Evolutionary conservation across 2,888 invertebrate genomes (phyloP), one percentile per base, ranked within the genome.

Genomic region (Hemicrepidius hirtus): DNA sequence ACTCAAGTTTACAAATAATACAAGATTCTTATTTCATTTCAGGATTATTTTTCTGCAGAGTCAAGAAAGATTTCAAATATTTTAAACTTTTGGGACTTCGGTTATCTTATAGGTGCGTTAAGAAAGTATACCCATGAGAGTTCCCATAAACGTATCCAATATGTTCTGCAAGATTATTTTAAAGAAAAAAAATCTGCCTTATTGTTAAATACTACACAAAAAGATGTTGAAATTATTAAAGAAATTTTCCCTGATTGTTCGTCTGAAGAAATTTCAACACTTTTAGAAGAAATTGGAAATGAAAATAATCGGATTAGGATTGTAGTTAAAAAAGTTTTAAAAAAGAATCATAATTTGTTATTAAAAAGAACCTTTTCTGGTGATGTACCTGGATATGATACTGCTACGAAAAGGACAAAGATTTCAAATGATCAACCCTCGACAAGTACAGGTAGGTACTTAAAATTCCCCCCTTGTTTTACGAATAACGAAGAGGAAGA

Each of bases 131-230:
- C 37, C 0, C n/a, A 64, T 1, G 46, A 53, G 6, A 37, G 41
- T 9, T 18, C 50, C 3, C 24, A 20, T 7, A 32, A 50, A 24
- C 64, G 64, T 6, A 18, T 20, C 3, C 53, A 35, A 20, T 37
- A 53, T 18, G 64, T 64, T 20, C 40, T 64, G 10, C 16, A 13
- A 32, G 50, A 64, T 6, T 64, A 64, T 53, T 64, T 64, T 12
- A 20, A 13, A 7, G 20, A 18, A 50, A 35, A 16, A 9, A 6
- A 49, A 7, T 16, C 7, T 7, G 7, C 1, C 10, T 20, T 49
- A 10, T 21, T 9, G n/a, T n/a, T 12, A 0, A 40, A 1, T 21
- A 18, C 28, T 9, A 21, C 20, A 24, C 20, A 37, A 13, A 12
- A 20, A 0, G 64, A 64, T 0, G 50, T 21, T 0, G n/a, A 64